Evolutionary conservation across 2,797 vertebrate species (phyloP), one percentile per base, ranked within the genome.

Genomic region (Neosilurus mollespiculum): DNA sequence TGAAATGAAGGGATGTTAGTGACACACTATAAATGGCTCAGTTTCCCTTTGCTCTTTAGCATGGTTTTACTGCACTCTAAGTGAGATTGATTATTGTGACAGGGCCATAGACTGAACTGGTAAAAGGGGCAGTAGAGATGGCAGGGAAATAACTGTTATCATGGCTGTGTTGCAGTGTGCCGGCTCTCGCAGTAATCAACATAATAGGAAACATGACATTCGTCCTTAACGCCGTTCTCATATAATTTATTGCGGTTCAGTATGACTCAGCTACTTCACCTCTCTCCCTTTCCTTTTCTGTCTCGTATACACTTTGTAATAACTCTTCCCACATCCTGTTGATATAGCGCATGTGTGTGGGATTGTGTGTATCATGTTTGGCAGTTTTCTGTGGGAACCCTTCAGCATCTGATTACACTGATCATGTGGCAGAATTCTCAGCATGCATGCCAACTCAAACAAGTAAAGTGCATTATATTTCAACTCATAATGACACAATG

Each of bases 371-470:
- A 59, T 54, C 43, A 43, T 83, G 43, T 72, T 80, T 80, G 83
- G 83, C 81, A 83, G 59, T 22, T 62, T 83, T 86, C 54, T 56
- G 81, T 87, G 58, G 86, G 81, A 89, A 84, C 82, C 59, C 87
- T 87, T 80, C 65, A 87, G 86, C 89, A 78, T 83, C 88, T 85
- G 87, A 92, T 93, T 91, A 79, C 72, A 81, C 82, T 85, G 81
- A 84, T 87, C 82, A 90, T 89, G 85, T 54, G 88, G 87, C 84
- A 85, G 85, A 86, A 30, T 73, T 87, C 84, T 87, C 56, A 22
- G 71, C 79, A 20, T 84, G 72, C 53, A 26, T 85, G 92, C 91
- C 92, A 94, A 93, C 86, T 85, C 86, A 93, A 94, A 93, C 90
- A 93, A 92, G 83, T 91, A 87, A 81, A 88, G 78, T 1, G 16